Base-by-base conservation (phyloP, 2,888 invertebrate genomes). In the Byasa hedistus region DNA sequence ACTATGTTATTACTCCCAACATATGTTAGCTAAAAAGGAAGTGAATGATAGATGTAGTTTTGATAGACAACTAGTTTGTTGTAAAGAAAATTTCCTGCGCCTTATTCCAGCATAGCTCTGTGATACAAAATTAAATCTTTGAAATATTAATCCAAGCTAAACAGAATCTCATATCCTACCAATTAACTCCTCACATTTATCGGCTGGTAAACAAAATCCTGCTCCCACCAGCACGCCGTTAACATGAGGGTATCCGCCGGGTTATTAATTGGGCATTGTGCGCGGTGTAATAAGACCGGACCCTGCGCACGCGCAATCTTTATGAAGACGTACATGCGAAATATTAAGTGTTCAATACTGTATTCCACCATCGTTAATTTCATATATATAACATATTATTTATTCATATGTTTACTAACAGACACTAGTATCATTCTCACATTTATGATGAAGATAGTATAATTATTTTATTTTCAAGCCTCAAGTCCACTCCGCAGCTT, bases 241-340 rank as follows among this genome's bases (percentile, higher is more conserved):
- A 48, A 63, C 58, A 44, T 59, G 32, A 48, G 59, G 27, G 59
- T 56, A 63, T 63, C 66, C 52, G 44, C 48, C 58, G 19, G 48
- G 65, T 69, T 57, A 80, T 81, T 82, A 82, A 82, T 82, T 79
- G 82, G 75, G 77, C 73, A 80, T 82, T 81, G 80, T 80, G 63
- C 65, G 65, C 73, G 73, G 70, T 76, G 78, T 77, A 80, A 80
- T 80, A 72, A 73, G 70, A 73, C 71, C 72, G 69, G 71, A 71
- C 73, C 27, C 71, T 75, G 72, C 72, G 72, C 60, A 63, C 61
- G 57, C 61, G 66, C 72, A 73, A 79, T 80, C 78, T 80, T 77
- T 78, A 80, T 79, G 76, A 78, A 80, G 77, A 79, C 75, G 71
- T 73, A 75, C 72, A 72, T 68, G 65, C 63, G 61, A 65, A 69